Percentiles rank a stretch among this genome's conserved stretches.
Evolutionary conservation across 2,113 vertebrate genomes (phyloP).

Genomic region (Urocitellus parryii): DNA sequence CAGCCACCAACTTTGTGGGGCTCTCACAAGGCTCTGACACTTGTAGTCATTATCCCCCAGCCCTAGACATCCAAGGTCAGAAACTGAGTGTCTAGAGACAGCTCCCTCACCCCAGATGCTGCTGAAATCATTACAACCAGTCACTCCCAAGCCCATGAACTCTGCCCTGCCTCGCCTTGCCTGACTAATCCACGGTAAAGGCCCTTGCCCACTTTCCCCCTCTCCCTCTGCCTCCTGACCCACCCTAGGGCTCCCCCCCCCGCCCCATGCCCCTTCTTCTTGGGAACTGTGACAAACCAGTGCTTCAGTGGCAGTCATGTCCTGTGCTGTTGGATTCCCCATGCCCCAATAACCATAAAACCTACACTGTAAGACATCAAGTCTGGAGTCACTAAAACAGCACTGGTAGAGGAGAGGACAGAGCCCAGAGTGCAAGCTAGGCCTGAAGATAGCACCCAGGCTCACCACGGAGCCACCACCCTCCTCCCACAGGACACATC

Average conservation of each 20-base stretch:
- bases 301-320: not conserved
- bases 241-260: not conserved
- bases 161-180: accelerated
- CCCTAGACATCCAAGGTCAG: not conserved
- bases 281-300: not conserved
- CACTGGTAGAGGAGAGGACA: not conserved
- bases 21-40: not conserved
- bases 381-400: not conserved
- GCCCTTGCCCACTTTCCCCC: too few species aligned
- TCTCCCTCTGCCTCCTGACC: not conserved
- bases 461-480: not conserved
- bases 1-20: too few species aligned
- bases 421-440: not conserved
- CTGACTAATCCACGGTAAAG: accelerated
- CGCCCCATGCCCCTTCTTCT: accelerated
- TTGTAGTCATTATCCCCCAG: not conserved
- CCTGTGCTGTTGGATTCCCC: not conserved
- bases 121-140: too few species aligned
- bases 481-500: not conserved
- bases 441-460: not conserved
- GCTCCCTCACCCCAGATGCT: accelerated
- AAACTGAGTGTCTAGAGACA: too few species aligned
- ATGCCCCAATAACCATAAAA: not conserved
- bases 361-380: not conserved
- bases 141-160: not conserved